A percentile compares a stretch with the other conserved stretches of the same genome.
Evolutionary conservation across 2,888 invertebrate species (phyloP).

Genomic region (Dugesia japonica): DNA sequence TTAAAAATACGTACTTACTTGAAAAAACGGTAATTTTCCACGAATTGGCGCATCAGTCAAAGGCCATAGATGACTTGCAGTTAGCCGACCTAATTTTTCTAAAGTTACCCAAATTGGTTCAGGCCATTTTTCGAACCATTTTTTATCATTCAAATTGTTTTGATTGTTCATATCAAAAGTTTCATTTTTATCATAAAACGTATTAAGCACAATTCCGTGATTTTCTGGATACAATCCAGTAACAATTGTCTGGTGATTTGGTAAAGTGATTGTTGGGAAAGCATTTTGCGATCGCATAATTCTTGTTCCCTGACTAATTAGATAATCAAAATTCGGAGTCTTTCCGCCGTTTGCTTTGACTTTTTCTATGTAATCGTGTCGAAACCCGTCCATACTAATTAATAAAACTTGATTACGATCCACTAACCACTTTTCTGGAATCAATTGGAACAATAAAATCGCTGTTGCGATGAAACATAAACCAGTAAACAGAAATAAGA

Average conservation of each 20-base stretch:
- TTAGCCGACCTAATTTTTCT: background rate
- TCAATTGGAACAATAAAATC: no score
- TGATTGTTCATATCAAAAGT: slow-evolving; percentile 11
- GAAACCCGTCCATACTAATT: slow-evolving; percentile 31
- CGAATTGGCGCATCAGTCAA: slow-evolving; percentile 1
- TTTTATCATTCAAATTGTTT: background rate
- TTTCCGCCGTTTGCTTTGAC: background rate
- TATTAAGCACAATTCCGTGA: slow-evolving; percentile 26
- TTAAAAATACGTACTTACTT: background rate
- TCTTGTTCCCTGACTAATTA: slow-evolving; percentile 17
- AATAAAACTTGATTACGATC: background rate
- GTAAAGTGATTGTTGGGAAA: slow-evolving; percentile 33
- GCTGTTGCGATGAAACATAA: no score
- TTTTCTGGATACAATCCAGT: slow-evolving; percentile 33
- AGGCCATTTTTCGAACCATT: background rate
- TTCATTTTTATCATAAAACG: background rate
- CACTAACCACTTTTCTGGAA: no score
- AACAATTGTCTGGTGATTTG: slow-evolving; percentile 31
- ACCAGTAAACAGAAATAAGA: no score
- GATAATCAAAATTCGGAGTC: slow-evolving; percentile 28
- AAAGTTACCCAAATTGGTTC: slow-evolving; percentile 26
- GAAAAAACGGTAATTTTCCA: background rate
- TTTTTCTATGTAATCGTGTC: slow-evolving; percentile 31
- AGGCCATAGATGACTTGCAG: background rate
- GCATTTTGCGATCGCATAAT: background rate